Conservation (phyloP, 2,888 invertebrate species). For the Resseliella maxima region DNA sequence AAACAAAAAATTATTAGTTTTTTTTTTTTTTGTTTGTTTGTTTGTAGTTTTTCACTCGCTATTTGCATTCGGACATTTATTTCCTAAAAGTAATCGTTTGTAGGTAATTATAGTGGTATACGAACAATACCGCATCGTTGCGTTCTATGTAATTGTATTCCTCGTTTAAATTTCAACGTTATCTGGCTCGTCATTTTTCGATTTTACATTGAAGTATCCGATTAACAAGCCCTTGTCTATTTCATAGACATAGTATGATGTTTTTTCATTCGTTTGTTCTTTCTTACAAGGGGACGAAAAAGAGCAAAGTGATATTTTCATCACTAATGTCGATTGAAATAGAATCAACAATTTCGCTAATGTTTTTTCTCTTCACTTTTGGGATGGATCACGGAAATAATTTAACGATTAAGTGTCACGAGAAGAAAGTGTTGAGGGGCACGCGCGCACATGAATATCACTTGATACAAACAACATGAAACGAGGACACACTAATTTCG, state of each 20-base stretch:
- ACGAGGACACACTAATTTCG: background rate
- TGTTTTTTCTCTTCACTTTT: too few relatives aligned
- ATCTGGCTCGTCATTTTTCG: slow-evolving; percentile 36
- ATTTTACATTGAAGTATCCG: slow-evolving; percentile 48
- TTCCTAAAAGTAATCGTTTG: slow-evolving; percentile 28
- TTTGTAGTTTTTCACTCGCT: background rate
- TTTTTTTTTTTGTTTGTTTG: background rate
- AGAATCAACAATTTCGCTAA: too few relatives aligned
- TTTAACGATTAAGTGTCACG: background rate
- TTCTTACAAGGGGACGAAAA: background rate
- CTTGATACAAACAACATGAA: background rate
- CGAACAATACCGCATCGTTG: background rate
- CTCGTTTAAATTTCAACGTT: slow-evolving; percentile 33
- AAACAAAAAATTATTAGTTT: too few relatives aligned
- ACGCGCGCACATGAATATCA: too few relatives aligned
- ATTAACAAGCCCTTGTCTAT: slow-evolving; percentile 49
- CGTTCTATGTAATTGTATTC: background rate
- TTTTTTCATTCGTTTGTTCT: background rate
- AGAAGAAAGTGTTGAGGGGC: background rate
- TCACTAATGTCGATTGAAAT: too few relatives aligned
- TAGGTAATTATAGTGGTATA: slow-evolving; percentile 36
- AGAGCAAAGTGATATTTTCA: background rate
- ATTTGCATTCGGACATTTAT: background rate
- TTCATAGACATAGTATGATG: background rate
- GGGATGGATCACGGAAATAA: background rate